Evolutionary conservation across 2,888 invertebrate genomes (phyloP).

Genomic region (Nephrotoma appendiculata): DNA sequence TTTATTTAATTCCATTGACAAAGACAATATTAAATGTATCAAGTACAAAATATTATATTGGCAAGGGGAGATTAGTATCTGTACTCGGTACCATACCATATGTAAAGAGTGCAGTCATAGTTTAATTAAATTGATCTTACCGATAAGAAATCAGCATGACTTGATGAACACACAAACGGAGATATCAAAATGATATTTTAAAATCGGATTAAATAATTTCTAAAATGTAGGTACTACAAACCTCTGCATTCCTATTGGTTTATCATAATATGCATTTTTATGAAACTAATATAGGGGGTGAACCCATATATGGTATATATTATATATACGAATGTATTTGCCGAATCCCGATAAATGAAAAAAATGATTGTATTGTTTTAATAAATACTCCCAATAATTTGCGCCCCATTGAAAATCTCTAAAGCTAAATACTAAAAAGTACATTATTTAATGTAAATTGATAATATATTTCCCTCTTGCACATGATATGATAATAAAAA

Average conservation of each 20-base stretch:
- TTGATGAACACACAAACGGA: background rate
- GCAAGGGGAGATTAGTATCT: background rate
- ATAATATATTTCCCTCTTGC: background rate
- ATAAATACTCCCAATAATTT: background rate
- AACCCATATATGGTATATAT: background rate
- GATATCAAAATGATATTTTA: background rate
- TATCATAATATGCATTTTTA: background rate
- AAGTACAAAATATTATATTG: background rate
- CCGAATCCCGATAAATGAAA: background rate
- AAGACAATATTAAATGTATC: background rate
- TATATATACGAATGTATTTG: background rate
- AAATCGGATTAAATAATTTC: background rate
- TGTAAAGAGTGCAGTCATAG: background rate
- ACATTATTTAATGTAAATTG: background rate
- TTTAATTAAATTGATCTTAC: background rate
- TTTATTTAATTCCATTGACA: background rate
- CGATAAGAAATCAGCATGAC: background rate
- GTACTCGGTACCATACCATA: background rate
- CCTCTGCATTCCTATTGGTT: background rate
- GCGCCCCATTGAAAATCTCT: background rate
- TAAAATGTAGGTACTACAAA: background rate
- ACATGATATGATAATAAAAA: background rate
- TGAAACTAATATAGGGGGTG: background rate
- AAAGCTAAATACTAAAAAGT: background rate
- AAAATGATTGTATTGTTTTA: background rate